These are phyloP conservation scores for Monarcha castaneiventris DNA, from an alignment of 2,113 vertebrate genomes.

Conservation along the genomic window DNA sequence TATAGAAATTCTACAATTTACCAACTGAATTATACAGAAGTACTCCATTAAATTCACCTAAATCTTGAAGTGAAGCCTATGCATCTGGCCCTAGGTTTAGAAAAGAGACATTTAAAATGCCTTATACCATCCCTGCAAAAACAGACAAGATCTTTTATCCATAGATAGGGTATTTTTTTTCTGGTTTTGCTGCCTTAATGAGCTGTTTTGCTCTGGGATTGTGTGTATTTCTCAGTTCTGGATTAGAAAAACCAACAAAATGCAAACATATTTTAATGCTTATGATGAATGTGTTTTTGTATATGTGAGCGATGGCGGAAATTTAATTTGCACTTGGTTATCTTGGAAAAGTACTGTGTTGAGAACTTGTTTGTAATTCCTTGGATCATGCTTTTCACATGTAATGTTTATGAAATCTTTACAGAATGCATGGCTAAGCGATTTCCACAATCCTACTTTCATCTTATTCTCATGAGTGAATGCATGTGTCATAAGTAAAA, in stretches of 20 bases:
- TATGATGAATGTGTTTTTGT: background rate
- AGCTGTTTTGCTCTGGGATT: background rate
- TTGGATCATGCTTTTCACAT: background rate
- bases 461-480: background rate
- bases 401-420: background rate
- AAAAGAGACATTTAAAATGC: background rate
- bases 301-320: background rate
- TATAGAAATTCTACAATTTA: background rate
- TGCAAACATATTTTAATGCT: background rate
- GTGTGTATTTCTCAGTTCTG: background rate
- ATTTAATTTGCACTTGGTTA: background rate
- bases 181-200: background rate
- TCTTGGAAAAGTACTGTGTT: background rate
- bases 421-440: background rate
- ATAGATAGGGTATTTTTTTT: background rate
- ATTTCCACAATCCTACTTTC: background rate
- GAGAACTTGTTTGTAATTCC: background rate
- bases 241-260: background rate
- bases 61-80: background rate
- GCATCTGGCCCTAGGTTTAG: background rate
- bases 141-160: background rate
- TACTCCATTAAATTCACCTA: background rate
- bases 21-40: background rate
- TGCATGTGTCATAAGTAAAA: background rate
- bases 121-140: background rate